Base-by-base conservation (phyloP, 2,888 invertebrate species). In the Patella caerulea region DNA sequence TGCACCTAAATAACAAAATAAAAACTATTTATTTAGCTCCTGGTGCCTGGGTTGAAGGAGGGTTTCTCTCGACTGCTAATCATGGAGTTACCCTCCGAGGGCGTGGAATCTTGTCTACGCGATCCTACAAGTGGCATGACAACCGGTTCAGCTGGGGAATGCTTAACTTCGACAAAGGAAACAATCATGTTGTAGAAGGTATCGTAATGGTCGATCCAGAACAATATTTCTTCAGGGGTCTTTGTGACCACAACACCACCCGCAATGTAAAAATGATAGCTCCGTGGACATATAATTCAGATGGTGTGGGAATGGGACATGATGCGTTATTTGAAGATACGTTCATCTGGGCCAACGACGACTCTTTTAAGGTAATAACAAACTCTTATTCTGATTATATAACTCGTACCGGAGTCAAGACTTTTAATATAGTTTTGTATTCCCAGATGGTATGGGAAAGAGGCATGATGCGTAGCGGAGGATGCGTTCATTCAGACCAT, bases 321-420 rank as follows among this genome's bases (percentile, higher is more conserved):
- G 73, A 81, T 56, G 77, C 73, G 2, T 5, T 79, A 12, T 77
- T 79, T 5, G 77, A 79, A 19, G 77, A 81, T 34, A 59, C 53
- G 15, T 81, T 81, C 55, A 73, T 78, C 29, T 70, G 55, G 72
- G 81, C 77, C 11, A 81, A 81, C 73, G 81, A 79, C 24, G 81
- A 80, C 52, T 54, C 78, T 14, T 77, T 80, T 19, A 78, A 78
- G 78, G 78, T 80, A 55, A 45, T 12, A n/a, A n/a, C 59, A 15
- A n/a, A n/a, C 9, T 59, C 11, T 15, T 59, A n/a, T 29, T 29
- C 29, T 3, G 29, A 2, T 29, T 3, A 29, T 29, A 29, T 29
- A 29, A 29, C 29, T 29, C 29, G 1, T 24, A 24, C 24, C 1
- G 24, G 24, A 24, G 24, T 24, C 24, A 24, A 24, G 24, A 24